phyloP scores from a whole-genome alignment of 1,140 invertebrate species.

The Ruditapes philippinarum region DNA sequence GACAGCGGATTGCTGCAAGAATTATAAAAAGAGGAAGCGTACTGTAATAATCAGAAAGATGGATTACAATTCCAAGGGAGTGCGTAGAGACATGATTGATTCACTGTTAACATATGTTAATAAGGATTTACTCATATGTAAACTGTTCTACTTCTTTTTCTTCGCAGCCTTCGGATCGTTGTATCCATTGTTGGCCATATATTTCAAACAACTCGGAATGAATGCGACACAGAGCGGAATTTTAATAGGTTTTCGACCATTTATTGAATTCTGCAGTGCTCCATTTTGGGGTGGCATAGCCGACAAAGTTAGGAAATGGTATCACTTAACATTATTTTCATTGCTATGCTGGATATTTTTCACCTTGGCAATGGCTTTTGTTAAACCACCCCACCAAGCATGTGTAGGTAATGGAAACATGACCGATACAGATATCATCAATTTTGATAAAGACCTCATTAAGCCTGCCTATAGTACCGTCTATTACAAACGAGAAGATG shows the following conservation, averaged over 20 bases:
- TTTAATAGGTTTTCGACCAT: constrained; percentile 92
- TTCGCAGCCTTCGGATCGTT: constrained; percentile 99
- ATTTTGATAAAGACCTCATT: constrained; percentile 92
- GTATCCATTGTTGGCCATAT: constrained; percentile 99
- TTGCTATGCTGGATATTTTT: constrained; percentile 98
- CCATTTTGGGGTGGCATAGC: constrained; percentile 99
- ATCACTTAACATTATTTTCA: constrained; percentile 94
- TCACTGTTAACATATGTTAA: constrained; percentile 82
- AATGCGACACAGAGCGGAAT: constrained; percentile 98
- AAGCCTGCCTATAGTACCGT: constrained; percentile 97
- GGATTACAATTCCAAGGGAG: constrained; percentile 50
- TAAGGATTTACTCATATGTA: constrained; percentile 84
- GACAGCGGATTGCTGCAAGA: neutral
- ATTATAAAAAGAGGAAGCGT: neutral
- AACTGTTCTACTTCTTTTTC: constrained; percentile 98
- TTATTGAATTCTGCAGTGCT: constrained; percentile 98
- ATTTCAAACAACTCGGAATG: constrained; percentile 99
- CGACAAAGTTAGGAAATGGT: constrained; percentile 90
- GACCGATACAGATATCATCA: constrained; percentile 88
- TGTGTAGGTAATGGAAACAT: constrained; percentile 90
- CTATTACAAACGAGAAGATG: constrained; percentile 95
- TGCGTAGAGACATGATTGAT: constrained; percentile 82
- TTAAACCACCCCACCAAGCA: constrained; percentile 93
- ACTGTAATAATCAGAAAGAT: neutral
- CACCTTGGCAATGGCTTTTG: constrained; percentile 97